Base-by-base conservation (phyloP, 2,888 invertebrate species). In the Thymelicus sylvestris region DNA sequence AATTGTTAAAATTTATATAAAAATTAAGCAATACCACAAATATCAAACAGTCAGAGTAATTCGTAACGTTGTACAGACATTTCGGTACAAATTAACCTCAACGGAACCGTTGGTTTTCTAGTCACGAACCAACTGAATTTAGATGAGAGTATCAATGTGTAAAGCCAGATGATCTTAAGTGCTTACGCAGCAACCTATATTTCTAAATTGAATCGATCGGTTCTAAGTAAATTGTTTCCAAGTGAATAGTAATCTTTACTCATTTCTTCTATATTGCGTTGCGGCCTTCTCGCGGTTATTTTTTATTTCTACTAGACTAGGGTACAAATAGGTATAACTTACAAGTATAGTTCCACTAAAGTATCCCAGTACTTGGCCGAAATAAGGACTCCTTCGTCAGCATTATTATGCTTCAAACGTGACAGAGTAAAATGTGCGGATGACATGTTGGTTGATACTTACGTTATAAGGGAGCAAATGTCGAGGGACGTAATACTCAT, bases 81-180 rank as follows among this genome's bases (percentile, higher is more conserved):
- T 62, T 71, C 62, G 47, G 66, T 71, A 71, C 71, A 71, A 71
- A 71, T 71, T 71, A 71, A 71, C 71, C 62, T 52, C 66, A 50
- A 71, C 55, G 55, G 66, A 44, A 66, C 12, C 38, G 47, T 71
- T 15, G 71, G 39, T n/a, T 61, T 66, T 66, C 71, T n/a, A 62
- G 88, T 89, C 90, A 90, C 90, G 90, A 82, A 81, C 84, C 79
- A 83, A 82, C 86, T 83, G 89, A 89, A 89, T 90, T 88, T 86
- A 88, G 89, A 90, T 89, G 88, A 86, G 85, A 86, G 83, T 89
- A 89, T 89, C 89, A 87, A 86, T 86, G 84, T 86, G 81, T 86
- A 86, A 83, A 82, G 83, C 81, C 82, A 81, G 82, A 78, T 77
- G 76, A 76, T 69, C 78, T 74, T 44, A 65, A 65, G 60, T 70